Percentiles rank a stretch among this genome's conserved stretches.
Evolutionary conservation across 2,888 invertebrate genomes (phyloP).

Genomic region (Lydus trimaculatus): DNA sequence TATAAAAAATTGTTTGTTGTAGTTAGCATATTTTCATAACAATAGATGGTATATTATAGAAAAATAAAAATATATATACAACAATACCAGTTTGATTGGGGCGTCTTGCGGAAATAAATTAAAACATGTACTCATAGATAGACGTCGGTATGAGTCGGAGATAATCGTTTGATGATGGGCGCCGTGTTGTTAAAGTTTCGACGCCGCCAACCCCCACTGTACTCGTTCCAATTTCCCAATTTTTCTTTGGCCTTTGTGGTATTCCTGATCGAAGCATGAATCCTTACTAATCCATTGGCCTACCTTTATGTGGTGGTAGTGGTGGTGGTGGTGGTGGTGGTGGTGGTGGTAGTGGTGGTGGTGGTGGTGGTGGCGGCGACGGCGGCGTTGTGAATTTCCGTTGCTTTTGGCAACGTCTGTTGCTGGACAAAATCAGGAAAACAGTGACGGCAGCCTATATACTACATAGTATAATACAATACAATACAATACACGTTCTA

Average conservation of each 20-base stretch:
- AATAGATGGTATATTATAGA: neutral
- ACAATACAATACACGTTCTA: neutral
- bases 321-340: neutral
- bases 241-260: conserved; percentile 17
- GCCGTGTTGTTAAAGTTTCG: conserved; percentile 22
- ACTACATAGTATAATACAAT: neutral
- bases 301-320: conserved; percentile 14
- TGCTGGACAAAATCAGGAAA: neutral
- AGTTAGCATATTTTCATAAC: no score
- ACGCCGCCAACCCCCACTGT: conserved; percentile 17
- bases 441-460: neutral
- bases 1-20: no score
- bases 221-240: conserved; percentile 18
- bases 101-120: neutral
- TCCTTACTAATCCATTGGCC: conserved; percentile 21
- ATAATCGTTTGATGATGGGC: conserved; percentile 26
- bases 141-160: conserved; percentile 23
- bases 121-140: neutral
- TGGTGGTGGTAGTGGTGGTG: neutral
- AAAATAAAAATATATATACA: neutral
- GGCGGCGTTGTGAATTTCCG: neutral
- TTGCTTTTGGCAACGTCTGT: neutral
- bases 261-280: conserved; percentile 15
- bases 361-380: neutral
- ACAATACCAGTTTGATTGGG: neutral